phyloP scores from a whole-genome alignment of 2,797 vertebrate species.

The Nasua narica region DNA sequence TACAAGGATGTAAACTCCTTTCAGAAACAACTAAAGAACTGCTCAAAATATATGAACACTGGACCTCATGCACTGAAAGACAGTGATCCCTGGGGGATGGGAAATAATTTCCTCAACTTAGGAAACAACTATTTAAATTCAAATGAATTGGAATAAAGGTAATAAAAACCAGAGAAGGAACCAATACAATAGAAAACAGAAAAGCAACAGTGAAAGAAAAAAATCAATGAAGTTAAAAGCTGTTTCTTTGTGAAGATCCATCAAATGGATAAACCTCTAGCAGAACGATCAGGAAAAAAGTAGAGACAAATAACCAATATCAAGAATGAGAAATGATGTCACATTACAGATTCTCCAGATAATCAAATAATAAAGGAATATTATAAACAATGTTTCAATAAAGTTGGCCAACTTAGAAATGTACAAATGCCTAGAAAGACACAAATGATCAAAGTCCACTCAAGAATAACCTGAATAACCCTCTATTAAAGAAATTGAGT shows the following conservation, averaged over 20 bases:
- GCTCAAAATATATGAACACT: background rate
- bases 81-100: background rate
- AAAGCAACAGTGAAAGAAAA: background rate
- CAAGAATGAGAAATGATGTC: background rate
- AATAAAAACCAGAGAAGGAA: background rate
- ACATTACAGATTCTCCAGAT: background rate
- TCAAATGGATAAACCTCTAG: background rate
- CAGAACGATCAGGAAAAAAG: background rate
- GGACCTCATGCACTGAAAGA: background rate
- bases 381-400: background rate
- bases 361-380: background rate
- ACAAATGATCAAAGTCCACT: background rate
- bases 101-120: background rate
- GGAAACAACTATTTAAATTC: background rate
- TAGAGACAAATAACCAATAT: background rate
- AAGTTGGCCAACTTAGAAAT: background rate
- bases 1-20: background rate
- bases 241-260: background rate
- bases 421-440: background rate
- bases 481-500: background rate
- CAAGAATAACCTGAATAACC: background rate
- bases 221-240: background rate
- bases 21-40: constrained; percentile 24
- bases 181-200: background rate
- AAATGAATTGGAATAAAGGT: background rate